Conservation (phyloP, 1,140 invertebrate genomes). For the Saccostrea glomerata region DNA sequence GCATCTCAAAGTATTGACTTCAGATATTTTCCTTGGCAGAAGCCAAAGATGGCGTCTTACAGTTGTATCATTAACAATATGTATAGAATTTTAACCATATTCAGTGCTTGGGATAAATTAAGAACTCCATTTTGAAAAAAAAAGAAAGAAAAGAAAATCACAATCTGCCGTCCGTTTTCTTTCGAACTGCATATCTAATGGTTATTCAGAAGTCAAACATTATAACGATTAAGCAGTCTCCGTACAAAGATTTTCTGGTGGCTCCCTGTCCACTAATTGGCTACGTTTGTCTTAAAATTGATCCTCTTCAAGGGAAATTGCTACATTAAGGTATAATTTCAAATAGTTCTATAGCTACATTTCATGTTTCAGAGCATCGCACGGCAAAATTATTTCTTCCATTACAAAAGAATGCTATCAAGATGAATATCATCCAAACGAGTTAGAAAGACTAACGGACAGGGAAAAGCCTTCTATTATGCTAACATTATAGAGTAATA, state of each 20-base stretch:
- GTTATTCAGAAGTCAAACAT: neutral
- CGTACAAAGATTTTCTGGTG: neutral
- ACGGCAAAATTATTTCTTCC: conserved; percentile 15
- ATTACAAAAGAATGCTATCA: neutral
- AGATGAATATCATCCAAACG: conserved; percentile 17
- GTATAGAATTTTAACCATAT: neutral
- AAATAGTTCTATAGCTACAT: conserved; percentile 30
- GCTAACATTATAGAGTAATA: too few species aligned
- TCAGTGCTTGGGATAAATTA: neutral
- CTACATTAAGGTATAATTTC: conserved; percentile 36
- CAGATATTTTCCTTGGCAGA: neutral
- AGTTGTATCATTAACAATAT: conserved; percentile 14
- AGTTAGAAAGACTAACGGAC: neutral
- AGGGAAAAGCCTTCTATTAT: neutral
- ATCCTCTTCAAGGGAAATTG: conserved; percentile 4
- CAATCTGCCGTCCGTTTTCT: neutral
- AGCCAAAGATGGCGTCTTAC: neutral
- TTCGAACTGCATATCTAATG: neutral
- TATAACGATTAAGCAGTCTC: neutral
- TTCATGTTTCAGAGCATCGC: conserved; percentile 20
- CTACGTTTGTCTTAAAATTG: conserved; percentile 13
- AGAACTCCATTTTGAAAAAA: neutral
- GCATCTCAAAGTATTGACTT: neutral
- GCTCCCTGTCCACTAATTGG: conserved; percentile 6
- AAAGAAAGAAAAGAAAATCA: neutral